phyloP scores from a whole-genome alignment of 2,888 invertebrate genomes.

The Beris morrisii region DNA sequence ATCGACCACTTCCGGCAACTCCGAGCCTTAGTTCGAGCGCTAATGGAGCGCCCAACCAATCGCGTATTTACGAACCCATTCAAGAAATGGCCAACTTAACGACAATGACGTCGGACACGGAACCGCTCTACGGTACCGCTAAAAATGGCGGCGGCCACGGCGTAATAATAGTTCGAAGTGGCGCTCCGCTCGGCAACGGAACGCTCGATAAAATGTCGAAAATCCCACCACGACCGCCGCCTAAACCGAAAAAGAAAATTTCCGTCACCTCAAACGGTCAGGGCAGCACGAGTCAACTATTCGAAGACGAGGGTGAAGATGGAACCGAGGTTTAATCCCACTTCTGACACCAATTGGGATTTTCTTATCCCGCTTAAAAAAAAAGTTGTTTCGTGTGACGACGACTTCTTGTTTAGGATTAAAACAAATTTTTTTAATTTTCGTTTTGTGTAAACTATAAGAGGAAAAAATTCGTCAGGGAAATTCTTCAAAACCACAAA shows the following conservation, averaged over 20 bases:
- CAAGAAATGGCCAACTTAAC: constrained; percentile 49
- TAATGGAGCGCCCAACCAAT: constrained; percentile 46
- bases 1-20: constrained; percentile 67
- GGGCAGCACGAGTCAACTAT: constrained; percentile 69
- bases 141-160: constrained; percentile 45
- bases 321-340: constrained; percentile 78
- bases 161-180: constrained; percentile 50
- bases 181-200: neutral
- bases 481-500: constrained; percentile 6
- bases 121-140: constrained; percentile 51
- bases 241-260: constrained; percentile 78
- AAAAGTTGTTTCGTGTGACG: neutral
- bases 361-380: neutral
- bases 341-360: neutral
- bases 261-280: constrained; percentile 58
- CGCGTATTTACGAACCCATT: constrained; percentile 54
- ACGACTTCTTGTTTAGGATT: neutral
- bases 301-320: constrained; percentile 86
- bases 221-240: constrained; percentile 81
- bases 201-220: constrained; percentile 58
- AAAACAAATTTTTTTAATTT: neutral
- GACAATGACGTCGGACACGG: constrained; percentile 48
- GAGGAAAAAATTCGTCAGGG: neutral
- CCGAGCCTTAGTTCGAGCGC: constrained; percentile 53
- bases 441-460: neutral